Conservation (phyloP, 2,797 vertebrate species). For the Sebastes iracundus region DNA sequence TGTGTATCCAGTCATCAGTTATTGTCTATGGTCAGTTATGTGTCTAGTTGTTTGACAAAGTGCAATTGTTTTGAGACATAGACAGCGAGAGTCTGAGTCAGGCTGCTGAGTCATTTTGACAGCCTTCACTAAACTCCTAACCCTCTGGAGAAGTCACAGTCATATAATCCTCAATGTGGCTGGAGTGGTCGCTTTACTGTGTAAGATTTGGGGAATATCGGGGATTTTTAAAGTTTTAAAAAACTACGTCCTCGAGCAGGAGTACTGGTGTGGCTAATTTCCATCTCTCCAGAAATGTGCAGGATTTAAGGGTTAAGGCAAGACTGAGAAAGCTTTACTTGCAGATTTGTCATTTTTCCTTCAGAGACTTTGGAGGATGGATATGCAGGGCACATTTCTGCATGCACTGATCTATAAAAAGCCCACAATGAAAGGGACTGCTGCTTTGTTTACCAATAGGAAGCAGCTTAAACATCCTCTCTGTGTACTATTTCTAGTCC, state of each 20-base stretch:
- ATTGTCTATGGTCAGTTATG: neutral
- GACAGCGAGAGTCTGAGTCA: neutral
- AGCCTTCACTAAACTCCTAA: neutral
- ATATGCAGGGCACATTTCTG: conserved; percentile 8
- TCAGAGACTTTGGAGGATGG: neutral
- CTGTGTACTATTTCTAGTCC: conserved; percentile 13
- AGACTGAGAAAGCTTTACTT: neutral
- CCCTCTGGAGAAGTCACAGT: neutral
- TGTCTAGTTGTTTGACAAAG: conserved; percentile 2
- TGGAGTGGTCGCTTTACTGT: neutral
- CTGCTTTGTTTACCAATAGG: conserved; percentile 57
- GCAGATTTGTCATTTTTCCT: conserved; percentile 4
- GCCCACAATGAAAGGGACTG: conserved; percentile 20
- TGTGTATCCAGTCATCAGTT: neutral
- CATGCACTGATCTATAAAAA: conserved; percentile 49
- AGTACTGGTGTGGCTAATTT: neutral
- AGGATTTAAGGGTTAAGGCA: neutral
- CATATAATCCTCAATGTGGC: neutral
- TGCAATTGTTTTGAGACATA: neutral
- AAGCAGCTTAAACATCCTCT: conserved; percentile 18
- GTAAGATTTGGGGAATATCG: neutral
- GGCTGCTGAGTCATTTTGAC: conserved; percentile 7
- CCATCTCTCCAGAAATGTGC: neutral
- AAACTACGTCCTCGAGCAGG: neutral
- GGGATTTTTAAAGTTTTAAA: neutral